phyloP scores from a whole-genome alignment of 2,888 invertebrate genomes.

The Acrobasis suavella region DNA sequence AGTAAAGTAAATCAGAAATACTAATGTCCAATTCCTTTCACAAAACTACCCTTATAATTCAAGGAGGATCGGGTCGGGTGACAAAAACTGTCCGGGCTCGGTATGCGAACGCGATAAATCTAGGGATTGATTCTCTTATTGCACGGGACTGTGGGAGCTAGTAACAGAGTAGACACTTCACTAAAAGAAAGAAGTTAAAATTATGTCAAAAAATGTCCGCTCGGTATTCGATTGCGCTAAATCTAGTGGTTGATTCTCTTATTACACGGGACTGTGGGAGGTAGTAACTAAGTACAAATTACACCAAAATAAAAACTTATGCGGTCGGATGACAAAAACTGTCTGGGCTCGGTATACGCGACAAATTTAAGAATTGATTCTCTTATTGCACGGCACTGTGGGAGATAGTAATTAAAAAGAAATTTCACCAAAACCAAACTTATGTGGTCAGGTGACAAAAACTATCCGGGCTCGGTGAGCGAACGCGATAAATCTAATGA shows the following conservation, averaged over 20 bases:
- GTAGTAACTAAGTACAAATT: not conserved
- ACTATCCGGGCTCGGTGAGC: conserved; percentile 41
- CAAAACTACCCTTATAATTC: conserved; percentile 49
- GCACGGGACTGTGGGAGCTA: conserved; percentile 19
- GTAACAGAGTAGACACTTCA: no score
- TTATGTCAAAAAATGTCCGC: conserved; percentile 49
- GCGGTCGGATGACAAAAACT: conserved; percentile 49
- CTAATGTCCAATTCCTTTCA: conserved; percentile 49
- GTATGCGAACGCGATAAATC: conserved; percentile 51
- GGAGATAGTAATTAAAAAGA: not conserved
- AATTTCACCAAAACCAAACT: no score
- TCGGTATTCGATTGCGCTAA: conserved; percentile 47
- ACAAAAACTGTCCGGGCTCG: conserved; percentile 47
- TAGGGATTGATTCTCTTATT: conserved; percentile 47
- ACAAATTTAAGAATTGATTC: conserved; percentile 54
- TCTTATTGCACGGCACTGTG: conserved; percentile 31
- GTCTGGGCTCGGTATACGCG: conserved; percentile 43
- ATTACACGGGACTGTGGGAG: conserved; percentile 26
- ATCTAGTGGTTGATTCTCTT: conserved; percentile 49
- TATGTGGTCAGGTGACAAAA: conserved; percentile 54
- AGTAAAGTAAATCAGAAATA: conserved; percentile 41
- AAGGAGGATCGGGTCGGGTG: conserved; percentile 40
- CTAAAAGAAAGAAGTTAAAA: no score
- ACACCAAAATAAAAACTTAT: not conserved
- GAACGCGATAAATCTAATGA: conserved; percentile 52